A percentile compares a stretch with the other conserved stretches of the same genome.
Conservation (phyloP, 1,140 invertebrate species). For the Drosophila nigrodunni region DNA sequence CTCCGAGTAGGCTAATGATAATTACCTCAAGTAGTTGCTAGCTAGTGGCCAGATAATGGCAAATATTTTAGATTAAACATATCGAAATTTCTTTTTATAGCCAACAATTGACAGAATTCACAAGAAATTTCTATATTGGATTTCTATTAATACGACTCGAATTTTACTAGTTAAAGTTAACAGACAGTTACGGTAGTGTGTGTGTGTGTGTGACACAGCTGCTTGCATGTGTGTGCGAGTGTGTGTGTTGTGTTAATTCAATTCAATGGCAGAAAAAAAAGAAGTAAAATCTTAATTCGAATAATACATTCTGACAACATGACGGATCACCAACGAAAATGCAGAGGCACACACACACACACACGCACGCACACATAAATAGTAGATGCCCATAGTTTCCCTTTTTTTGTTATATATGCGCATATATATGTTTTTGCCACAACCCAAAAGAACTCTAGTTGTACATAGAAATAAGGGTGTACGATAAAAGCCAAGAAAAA, state of each 20-base stretch:
- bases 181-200: constrained; percentile 27
- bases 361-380: constrained; percentile 24
- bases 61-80: constrained; percentile 33
- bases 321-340: constrained; percentile 84
- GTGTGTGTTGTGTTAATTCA: constrained; percentile 74
- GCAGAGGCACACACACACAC: constrained; percentile 63
- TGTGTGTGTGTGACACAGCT: constrained; percentile 30
- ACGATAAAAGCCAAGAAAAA: constrained; percentile 70
- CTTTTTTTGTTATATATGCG: constrained; percentile 64
- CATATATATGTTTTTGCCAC: constrained; percentile 43
- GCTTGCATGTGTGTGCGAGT: constrained; percentile 27
- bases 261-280: constrained; percentile 82
- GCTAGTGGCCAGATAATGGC: constrained; percentile 21
- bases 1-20: constrained; percentile 15
- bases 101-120: constrained; percentile 8
- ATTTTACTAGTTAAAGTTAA: constrained; percentile 24
- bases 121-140: constrained; percentile 16
- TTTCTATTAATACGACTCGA: constrained; percentile 32
- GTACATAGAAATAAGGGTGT: constrained; percentile 72
- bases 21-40: constrained; percentile 25
- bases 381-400: constrained; percentile 75
- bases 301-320: constrained; percentile 84
- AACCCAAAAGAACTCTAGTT: constrained; percentile 28
- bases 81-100: constrained; percentile 26
- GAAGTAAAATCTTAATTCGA: constrained; percentile 84